These are phyloP conservation scores for Halichondria panicea DNA, from an alignment of 37 sponge, comb jelly and placozoan genomes.

Conservation along the genomic window DNA sequence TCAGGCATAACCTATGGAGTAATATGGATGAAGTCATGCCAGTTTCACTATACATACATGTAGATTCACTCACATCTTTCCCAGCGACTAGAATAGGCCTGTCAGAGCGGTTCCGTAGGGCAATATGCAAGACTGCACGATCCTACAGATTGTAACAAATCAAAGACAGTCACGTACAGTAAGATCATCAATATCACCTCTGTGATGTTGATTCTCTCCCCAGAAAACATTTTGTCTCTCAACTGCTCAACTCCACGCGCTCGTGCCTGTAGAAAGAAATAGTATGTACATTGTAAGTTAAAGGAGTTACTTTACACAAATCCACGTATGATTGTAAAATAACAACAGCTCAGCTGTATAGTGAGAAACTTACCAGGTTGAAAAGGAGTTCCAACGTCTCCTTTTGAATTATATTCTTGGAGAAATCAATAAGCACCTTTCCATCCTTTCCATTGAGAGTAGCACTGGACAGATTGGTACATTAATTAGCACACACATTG, in stretches of 20 bases:
- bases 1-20: slow-evolving; percentile 77
- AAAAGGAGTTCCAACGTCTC: slow-evolving; percentile 89
- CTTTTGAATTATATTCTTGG: slow-evolving; percentile 89
- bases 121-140: slow-evolving; percentile 96
- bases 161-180: slow-evolving; percentile 9
- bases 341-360: too few relatives aligned
- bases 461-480: slow-evolving; percentile 25
- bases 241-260: slow-evolving; percentile 82
- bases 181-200: slow-evolving; percentile 76
- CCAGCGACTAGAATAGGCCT: slow-evolving; percentile 91
- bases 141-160: slow-evolving; percentile 46
- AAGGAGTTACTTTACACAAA: background rate
- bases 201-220: slow-evolving; percentile 98
- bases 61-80: slow-evolving; percentile 71
- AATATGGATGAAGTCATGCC: background rate
- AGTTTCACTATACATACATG: background rate
- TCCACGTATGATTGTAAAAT: background rate
- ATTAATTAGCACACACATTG: too few relatives aligned
- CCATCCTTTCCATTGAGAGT: slow-evolving; percentile 62
- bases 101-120: slow-evolving; percentile 93
- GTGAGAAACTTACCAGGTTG: slow-evolving; percentile 60
- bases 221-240: slow-evolving; percentile 91
- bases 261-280: slow-evolving; percentile 58
- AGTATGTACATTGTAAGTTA: background rate
- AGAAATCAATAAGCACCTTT: slow-evolving; percentile 88